phyloP scores from a whole-genome alignment of 1,140 invertebrate genomes.

The Rhagoletis zephyria region DNA sequence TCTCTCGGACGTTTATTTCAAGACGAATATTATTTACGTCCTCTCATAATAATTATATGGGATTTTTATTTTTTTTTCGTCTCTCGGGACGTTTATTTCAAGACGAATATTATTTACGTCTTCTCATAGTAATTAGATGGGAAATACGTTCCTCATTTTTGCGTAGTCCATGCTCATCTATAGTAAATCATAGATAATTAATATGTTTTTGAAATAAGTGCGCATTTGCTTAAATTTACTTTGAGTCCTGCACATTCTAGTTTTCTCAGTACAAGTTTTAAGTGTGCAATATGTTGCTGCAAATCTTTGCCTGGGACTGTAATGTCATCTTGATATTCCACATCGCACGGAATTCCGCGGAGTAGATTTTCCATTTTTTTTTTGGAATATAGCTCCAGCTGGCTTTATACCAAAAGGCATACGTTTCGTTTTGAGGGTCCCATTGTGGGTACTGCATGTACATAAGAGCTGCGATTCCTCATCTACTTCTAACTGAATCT shows the following conservation, averaged over 20 bases:
- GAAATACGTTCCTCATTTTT: slow-evolving; percentile 58
- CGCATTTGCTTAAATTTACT: slow-evolving; percentile 64
- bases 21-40: too few species aligned
- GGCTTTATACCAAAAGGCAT: slow-evolving; percentile 56
- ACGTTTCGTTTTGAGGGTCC: slow-evolving; percentile 62
- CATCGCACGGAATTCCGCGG: slow-evolving; percentile 58
- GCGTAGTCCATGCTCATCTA: slow-evolving; percentile 62
- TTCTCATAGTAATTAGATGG: slow-evolving; percentile 38
- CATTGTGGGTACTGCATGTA: slow-evolving; percentile 45
- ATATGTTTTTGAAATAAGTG: slow-evolving; percentile 63
- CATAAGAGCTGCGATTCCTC: slow-evolving; percentile 63
- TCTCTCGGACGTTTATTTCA: too few species aligned
- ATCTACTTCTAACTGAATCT: slow-evolving; percentile 66
- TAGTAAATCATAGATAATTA: slow-evolving; percentile 63
- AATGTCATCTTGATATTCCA: slow-evolving; percentile 54
- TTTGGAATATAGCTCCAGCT: slow-evolving; percentile 68
- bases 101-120: too few species aligned
- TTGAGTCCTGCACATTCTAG: slow-evolving; percentile 57
- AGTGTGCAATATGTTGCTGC: slow-evolving; percentile 60
- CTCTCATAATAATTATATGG: too few species aligned
- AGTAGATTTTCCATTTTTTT: slow-evolving; percentile 70
- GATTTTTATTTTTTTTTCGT: too few species aligned
- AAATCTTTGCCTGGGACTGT: slow-evolving; percentile 59
- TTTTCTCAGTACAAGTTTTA: slow-evolving; percentile 43
- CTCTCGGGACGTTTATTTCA: too few species aligned